Percentiles rank a stretch among this genome's conserved stretches.
phyloP scores from a whole-genome alignment of 2,888 invertebrate species.

The Brenthis ino region DNA sequence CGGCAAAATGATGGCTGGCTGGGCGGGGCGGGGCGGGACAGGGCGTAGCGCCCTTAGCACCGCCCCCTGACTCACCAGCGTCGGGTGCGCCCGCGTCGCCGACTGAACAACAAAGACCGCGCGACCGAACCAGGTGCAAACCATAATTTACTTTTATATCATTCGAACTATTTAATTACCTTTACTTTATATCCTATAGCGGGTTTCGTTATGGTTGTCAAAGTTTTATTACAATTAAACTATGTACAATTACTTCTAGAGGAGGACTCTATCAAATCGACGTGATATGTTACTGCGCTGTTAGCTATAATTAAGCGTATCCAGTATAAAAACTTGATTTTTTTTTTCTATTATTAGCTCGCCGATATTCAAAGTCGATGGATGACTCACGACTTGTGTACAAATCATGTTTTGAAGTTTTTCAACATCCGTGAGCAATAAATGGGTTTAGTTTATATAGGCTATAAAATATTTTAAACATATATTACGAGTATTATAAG shows the following conservation, averaged over 20 bases:
- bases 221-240: slow-evolving; percentile 18
- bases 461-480: background rate
- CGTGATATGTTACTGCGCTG: slow-evolving; percentile 26
- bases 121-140: slow-evolving; percentile 33
- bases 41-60: slow-evolving; percentile 78
- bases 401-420: slow-evolving; percentile 40
- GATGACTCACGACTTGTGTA: slow-evolving; percentile 43
- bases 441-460: slow-evolving; percentile 7
- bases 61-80: slow-evolving; percentile 72
- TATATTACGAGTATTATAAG: no score
- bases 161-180: slow-evolving; percentile 19
- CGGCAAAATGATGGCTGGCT: slow-evolving; percentile 74
- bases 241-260: slow-evolving; percentile 14
- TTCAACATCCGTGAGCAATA: slow-evolving; percentile 38
- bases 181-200: slow-evolving; percentile 12
- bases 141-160: slow-evolving; percentile 26
- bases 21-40: slow-evolving; percentile 67
- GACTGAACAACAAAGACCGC: slow-evolving; percentile 51
- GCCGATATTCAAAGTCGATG: slow-evolving; percentile 33
- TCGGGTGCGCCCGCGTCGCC: slow-evolving; percentile 48
- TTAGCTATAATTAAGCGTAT: slow-evolving; percentile 33
- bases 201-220: slow-evolving; percentile 10
- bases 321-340: slow-evolving; percentile 30
- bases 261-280: slow-evolving; percentile 18
- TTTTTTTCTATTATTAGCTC: slow-evolving; percentile 37